Conservation (phyloP, 2,797 vertebrate genomes). For the Myotis daubentonii region DNA sequence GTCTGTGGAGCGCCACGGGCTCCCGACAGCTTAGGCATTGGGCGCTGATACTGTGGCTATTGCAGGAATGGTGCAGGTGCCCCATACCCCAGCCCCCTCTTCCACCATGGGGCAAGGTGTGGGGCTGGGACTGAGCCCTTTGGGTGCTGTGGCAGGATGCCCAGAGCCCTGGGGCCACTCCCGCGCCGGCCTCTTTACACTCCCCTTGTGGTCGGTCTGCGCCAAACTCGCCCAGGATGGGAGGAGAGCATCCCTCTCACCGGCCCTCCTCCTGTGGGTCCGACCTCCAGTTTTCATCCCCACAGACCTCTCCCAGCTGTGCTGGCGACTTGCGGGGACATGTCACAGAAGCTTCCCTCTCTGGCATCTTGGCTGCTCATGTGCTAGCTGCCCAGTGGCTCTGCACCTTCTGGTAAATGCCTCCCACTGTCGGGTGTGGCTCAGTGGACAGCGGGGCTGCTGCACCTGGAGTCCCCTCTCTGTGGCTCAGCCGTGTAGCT, state of each 20-base stretch:
- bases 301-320: neutral
- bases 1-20: neutral
- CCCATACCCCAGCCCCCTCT: neutral
- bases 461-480: neutral
- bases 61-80: neutral
- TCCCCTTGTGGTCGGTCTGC: neutral
- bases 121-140: neutral
- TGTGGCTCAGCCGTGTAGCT: neutral
- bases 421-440: neutral
- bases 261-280: neutral
- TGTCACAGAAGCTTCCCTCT: neutral
- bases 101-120: neutral
- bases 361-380: neutral
- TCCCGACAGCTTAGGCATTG: neutral
- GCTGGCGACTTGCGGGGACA: neutral
- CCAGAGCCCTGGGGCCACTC: neutral
- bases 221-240: neutral
- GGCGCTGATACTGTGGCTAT: neutral
- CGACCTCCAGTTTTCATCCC: neutral
- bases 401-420: neutral
- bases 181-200: neutral
- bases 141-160: neutral
- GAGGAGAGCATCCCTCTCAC: neutral
- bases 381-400: neutral
- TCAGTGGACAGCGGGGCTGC: neutral